These are phyloP conservation scores for Laticauda laticaudata DNA, from an alignment of 2,113 vertebrate species.

Conservation along the genomic window DNA sequence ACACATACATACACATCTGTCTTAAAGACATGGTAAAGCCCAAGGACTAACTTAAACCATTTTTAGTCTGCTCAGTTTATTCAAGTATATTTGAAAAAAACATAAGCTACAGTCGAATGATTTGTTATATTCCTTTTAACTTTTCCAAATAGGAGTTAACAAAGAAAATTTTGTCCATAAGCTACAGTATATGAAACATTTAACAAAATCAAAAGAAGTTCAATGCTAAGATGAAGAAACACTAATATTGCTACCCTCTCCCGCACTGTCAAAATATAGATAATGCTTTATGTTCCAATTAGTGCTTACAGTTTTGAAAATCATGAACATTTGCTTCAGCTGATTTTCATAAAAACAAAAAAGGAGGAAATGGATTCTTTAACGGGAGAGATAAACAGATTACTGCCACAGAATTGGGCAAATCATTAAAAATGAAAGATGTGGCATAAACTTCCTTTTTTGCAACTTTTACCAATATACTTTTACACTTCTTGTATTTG, in stretches of 20 bases:
- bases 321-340: background rate
- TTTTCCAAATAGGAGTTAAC: background rate
- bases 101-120: background rate
- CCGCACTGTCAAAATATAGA: background rate
- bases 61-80: background rate
- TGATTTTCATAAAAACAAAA: background rate
- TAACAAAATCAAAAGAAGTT: background rate
- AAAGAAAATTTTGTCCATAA: background rate
- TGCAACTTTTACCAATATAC: slow-evolving; percentile 25
- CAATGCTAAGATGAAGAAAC: background rate
- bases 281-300: background rate
- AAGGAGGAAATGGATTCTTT: background rate
- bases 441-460: background rate
- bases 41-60: background rate
- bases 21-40: background rate
- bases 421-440: slow-evolving; percentile 29
- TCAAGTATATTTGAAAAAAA: background rate
- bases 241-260: background rate
- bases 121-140: background rate
- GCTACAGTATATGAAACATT: background rate
- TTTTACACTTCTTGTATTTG: slow-evolving; percentile 10
- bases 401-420: slow-evolving; percentile 14
- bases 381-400: slow-evolving; percentile 11
- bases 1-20: background rate
- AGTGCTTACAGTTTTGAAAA: background rate